A percentile compares a stretch with the other conserved stretches of the same genome.
Conservation (phyloP, 2,797 vertebrate genomes). For the Paramormyrops hopkinsi region DNA sequence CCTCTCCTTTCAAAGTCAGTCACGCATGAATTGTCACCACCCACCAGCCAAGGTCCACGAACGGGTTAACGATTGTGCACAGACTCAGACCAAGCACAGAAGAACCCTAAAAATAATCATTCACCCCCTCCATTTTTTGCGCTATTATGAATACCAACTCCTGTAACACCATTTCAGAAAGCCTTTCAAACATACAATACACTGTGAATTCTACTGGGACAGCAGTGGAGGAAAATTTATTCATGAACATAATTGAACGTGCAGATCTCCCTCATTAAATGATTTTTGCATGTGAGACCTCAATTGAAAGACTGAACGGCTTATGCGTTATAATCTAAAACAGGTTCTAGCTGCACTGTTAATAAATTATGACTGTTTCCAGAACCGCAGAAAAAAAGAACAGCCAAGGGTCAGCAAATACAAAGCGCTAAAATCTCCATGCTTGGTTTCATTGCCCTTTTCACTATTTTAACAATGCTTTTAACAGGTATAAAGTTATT, state of each 20-base stretch:
- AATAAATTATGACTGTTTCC: background rate
- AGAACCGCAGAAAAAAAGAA: background rate
- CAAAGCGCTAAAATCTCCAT: background rate
- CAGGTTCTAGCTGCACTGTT: background rate
- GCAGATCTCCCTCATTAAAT: background rate
- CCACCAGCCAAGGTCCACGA: background rate
- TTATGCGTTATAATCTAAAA: constrained; percentile 4
- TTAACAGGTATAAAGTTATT: constrained; percentile 3
- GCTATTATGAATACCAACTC: background rate
- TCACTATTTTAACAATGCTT: background rate
- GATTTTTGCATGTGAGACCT: constrained; percentile 8
- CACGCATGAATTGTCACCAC: background rate
- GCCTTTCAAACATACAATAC: background rate
- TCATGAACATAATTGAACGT: constrained; percentile 1
- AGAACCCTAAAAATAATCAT: background rate
- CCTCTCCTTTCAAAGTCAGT: background rate
- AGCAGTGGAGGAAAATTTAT: background rate
- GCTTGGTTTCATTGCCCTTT: background rate
- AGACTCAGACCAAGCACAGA: background rate
- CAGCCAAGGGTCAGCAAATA: background rate
- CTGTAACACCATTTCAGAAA: background rate
- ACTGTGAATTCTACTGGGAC: background rate
- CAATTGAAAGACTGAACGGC: background rate
- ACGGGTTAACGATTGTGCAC: background rate
- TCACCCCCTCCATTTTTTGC: background rate